Percentiles rank a stretch among this genome's conserved stretches.
phyloP scores from a whole-genome alignment of 1,140 invertebrate genomes.

The Vollenhovia emeryi region DNA sequence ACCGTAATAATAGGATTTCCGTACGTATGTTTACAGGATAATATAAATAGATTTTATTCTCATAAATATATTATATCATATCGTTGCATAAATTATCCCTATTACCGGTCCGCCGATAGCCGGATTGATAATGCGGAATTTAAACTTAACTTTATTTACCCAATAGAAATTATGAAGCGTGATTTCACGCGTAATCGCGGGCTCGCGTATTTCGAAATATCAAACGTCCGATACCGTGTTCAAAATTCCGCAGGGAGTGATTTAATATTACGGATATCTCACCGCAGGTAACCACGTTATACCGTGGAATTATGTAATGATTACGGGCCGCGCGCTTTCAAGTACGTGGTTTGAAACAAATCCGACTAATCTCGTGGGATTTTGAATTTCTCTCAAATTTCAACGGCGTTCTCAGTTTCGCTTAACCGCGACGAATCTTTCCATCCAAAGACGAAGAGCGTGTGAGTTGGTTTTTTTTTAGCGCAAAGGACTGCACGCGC shows the following conservation, averaged over 20 bases:
- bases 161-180: conserved; percentile 23
- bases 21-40: background rate
- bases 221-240: conserved; percentile 17
- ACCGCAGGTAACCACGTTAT: conserved; percentile 39
- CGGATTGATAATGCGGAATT: background rate
- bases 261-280: conserved; percentile 57
- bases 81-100: background rate
- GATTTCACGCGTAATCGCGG: conserved; percentile 15
- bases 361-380: conserved; percentile 47
- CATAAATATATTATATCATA: background rate
- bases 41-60: conserved; percentile 15
- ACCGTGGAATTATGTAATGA: conserved; percentile 41
- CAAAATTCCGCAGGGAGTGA: conserved; percentile 46
- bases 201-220: conserved; percentile 27
- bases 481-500: background rate
- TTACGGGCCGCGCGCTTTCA: conserved; percentile 34
- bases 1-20: background rate
- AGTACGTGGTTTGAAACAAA: conserved; percentile 52
- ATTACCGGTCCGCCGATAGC: background rate
- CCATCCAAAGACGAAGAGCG: background rate
- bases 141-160: conserved; percentile 39
- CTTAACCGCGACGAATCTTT: conserved; percentile 24
- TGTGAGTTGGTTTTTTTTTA: background rate
- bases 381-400: conserved; percentile 40
- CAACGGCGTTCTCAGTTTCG: conserved; percentile 12